phyloP scores from a whole-genome alignment of 2,888 invertebrate genomes.

The Perithous albicinctus region DNA sequence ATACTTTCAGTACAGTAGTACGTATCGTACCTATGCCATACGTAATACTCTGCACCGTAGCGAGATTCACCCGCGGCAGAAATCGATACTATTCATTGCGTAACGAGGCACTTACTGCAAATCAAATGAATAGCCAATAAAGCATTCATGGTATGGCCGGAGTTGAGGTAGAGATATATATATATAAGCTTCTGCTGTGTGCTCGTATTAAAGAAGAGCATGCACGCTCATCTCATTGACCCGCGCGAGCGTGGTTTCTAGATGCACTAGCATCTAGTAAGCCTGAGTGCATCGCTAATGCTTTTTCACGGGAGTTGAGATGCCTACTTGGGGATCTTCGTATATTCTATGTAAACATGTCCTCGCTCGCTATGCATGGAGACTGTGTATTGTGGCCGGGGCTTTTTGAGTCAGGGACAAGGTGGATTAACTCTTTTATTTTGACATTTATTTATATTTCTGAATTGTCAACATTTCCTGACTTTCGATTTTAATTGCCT shows the following conservation, averaged over 20 bases:
- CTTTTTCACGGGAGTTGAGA: conserved; percentile 19
- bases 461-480: too few species aligned
- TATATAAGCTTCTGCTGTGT: conserved; percentile 27
- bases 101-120: conserved; percentile 79
- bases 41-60: not conserved
- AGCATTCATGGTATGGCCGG: conserved; percentile 63
- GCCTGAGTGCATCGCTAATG: conserved; percentile 51
- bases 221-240: conserved; percentile 70
- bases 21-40: not conserved
- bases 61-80: conserved; percentile 69
- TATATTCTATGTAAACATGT: not conserved
- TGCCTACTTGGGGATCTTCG: conserved; percentile 33
- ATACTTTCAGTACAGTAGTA: not conserved
- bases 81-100: conserved; percentile 80
- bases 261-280: conserved; percentile 20
- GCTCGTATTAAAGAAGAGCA: conserved; percentile 60
- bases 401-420: not conserved
- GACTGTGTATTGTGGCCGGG: not conserved
- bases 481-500: too few species aligned
- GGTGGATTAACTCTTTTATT: too few species aligned
- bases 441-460: too few species aligned
- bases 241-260: conserved; percentile 37
- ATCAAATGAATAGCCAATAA: conserved; percentile 79
- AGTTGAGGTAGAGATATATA: conserved; percentile 10
- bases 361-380: not conserved